Percentiles rank a stretch among this genome's conserved stretches.
phyloP scores from a whole-genome alignment of 2,113 vertebrate genomes.

The Leucosticte australis region DNA sequence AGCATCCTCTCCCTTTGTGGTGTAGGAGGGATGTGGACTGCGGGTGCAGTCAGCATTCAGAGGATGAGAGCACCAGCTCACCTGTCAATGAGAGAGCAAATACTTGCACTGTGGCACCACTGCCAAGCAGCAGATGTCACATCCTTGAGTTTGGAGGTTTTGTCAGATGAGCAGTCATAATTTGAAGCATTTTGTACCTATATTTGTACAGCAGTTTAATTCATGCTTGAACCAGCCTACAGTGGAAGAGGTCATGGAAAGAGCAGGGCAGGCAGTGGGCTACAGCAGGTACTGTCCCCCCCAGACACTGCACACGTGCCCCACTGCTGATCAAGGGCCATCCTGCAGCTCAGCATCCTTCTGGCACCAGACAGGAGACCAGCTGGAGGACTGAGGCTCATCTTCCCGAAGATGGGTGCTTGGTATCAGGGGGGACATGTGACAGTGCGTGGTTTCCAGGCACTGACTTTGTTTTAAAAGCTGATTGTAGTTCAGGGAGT shows the following conservation, averaged over 20 bases:
- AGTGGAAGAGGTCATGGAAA: neutral
- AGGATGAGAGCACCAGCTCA: neutral
- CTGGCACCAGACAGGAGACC: neutral
- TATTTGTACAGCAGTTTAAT: neutral
- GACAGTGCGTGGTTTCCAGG: neutral
- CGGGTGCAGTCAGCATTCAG: neutral
- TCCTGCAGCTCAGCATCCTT: neutral
- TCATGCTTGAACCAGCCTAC: neutral
- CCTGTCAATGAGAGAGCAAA: neutral
- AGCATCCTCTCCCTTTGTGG: neutral
- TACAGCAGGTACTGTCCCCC: neutral
- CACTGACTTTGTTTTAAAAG: neutral
- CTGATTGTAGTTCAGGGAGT: neutral
- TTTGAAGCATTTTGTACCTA: neutral
- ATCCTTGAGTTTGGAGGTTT: neutral
- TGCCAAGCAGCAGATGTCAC: neutral
- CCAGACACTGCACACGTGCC: neutral
- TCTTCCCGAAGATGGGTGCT: neutral
- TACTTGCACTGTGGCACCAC: neutral
- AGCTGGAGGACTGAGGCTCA: neutral
- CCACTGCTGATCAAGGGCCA: neutral
- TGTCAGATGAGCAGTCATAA: neutral
- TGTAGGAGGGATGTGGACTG: neutral
- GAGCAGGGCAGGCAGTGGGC: neutral
- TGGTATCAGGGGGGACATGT: neutral